Percentiles rank a stretch among this genome's conserved stretches.
These are phyloP conservation scores for Stomatorhinus walkeri DNA, from an alignment of 2,797 vertebrate genomes.

Conservation along the genomic window DNA sequence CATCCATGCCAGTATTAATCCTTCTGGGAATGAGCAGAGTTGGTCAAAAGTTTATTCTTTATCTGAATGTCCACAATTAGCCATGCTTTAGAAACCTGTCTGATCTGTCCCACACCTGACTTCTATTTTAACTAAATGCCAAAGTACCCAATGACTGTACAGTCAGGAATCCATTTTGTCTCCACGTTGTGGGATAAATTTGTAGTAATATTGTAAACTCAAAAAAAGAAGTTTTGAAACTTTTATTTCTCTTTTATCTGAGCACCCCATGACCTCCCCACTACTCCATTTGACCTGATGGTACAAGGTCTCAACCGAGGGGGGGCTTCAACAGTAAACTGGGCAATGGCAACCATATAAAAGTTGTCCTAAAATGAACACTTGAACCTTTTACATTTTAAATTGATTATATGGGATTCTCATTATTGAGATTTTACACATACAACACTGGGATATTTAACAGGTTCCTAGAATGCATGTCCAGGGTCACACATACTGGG, in stretches of 20 bases:
- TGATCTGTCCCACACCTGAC: not conserved
- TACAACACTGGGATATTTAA: not conserved
- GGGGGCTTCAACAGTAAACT: not conserved
- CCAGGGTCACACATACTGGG: not conserved
- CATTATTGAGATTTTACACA: not conserved
- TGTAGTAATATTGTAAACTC: not conserved
- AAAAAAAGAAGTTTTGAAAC: not conserved
- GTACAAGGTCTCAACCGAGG: not conserved
- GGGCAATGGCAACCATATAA: not conserved
- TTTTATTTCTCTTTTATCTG: not conserved
- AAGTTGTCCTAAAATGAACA: not conserved
- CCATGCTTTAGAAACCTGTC: not conserved
- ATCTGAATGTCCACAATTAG: not conserved
- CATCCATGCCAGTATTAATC: not conserved
- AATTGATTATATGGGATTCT: not conserved
- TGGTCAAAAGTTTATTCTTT: not conserved
- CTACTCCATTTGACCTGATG: not conserved
- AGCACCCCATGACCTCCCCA: not conserved
- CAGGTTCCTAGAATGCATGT: not conserved
- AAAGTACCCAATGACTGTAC: not conserved
- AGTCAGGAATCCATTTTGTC: not conserved
- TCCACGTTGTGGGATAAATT: not conserved
- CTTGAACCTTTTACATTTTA: not conserved
- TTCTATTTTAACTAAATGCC: not conserved
- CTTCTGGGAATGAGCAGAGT: not conserved